Evolutionary conservation across 2,113 vertebrate species (phyloP), one percentile per base, ranked within the genome.

Genomic region (Bagarius yarrelli): DNA sequence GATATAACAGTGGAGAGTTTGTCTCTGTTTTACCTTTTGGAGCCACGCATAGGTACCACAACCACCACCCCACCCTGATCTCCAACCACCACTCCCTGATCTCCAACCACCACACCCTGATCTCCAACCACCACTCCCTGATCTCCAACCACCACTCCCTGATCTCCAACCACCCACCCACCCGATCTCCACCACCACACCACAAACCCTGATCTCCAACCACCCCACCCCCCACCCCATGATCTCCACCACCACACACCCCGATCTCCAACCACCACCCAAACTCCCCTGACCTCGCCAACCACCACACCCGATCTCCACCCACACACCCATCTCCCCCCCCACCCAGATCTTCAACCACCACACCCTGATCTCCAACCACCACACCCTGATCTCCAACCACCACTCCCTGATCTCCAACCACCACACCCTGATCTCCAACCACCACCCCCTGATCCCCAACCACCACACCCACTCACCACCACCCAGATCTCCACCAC

Each of bases 1-100:
- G 95, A 98, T 74, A 95, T 98, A 86, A 94, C 94, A 0, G 86
- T 88, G 67, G 96, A 97, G 83, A 98, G 96, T 27, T 85, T 98
- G 72, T 92, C 95, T 16, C 93, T 98, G 30, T 98, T 98, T 85
- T 93, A 97, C 85, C 92, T 98, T 90, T 84, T 98, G 81, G 95
- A 95, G 86, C 96, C 97, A 44, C 89, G 57, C 1, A 93, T 98
- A 87, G 96, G 97, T 98, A 92, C 11, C 18, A 52, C 13, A 2
- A 5, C 9, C 36, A 18, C 60, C 63, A 79, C 56, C n/a, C n/a
- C n/a, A 47, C 44, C 5, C 44, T 47, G 44, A 47, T 47, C 44
- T 47, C 44, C 9, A 47, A 47, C 44, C 44, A 47, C 44, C 44
- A 47, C 44, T 8, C 44, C 5, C 44, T 11, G 44, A 47, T 40